A percentile compares a stretch with the other conserved stretches of the same genome.
Conservation (phyloP, 1,140 invertebrate species). For the Plectus sambesii region DNA sequence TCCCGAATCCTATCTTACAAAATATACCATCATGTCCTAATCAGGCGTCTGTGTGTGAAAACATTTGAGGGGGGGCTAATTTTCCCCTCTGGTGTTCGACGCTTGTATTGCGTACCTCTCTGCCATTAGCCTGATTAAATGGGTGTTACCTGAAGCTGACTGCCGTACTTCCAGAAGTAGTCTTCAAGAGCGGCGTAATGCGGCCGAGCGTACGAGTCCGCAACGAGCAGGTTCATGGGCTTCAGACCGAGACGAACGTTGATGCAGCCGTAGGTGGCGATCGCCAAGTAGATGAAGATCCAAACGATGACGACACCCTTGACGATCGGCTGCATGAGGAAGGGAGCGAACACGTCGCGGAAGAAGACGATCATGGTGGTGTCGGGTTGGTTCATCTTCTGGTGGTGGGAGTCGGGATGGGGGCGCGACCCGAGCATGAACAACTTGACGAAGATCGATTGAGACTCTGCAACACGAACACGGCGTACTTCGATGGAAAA, state of each 20-base stretch:
- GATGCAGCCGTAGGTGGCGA: constrained; percentile 68
- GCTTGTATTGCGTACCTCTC: no score
- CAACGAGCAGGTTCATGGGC: constrained; percentile 25
- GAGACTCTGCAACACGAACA: constrained; percentile 59
- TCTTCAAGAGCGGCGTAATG: constrained; percentile 27
- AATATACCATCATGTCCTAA: no score
- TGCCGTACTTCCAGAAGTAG: constrained; percentile 30
- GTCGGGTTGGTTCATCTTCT: constrained; percentile 65
- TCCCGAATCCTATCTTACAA: not conserved
- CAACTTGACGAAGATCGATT: constrained; percentile 64
- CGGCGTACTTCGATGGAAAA: no score
- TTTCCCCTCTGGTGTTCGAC: no score
- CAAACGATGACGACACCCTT: constrained; percentile 64
- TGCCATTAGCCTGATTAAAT: constrained; percentile 61
- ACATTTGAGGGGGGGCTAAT: not conserved
- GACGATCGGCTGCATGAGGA: constrained; percentile 63
- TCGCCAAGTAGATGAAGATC: constrained; percentile 66
- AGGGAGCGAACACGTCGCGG: constrained; percentile 57
- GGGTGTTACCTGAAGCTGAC: constrained; percentile 22
- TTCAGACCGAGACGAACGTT: constrained; percentile 21
- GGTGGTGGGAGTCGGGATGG: constrained; percentile 49
- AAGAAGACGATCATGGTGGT: no score
- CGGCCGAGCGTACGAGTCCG: constrained; percentile 28
- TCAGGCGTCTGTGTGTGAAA: no score
- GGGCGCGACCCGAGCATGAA: constrained; percentile 59